Evolutionary conservation across 2,888 invertebrate species (phyloP).

Genomic region (Ganaspis brasiliensis): DNA sequence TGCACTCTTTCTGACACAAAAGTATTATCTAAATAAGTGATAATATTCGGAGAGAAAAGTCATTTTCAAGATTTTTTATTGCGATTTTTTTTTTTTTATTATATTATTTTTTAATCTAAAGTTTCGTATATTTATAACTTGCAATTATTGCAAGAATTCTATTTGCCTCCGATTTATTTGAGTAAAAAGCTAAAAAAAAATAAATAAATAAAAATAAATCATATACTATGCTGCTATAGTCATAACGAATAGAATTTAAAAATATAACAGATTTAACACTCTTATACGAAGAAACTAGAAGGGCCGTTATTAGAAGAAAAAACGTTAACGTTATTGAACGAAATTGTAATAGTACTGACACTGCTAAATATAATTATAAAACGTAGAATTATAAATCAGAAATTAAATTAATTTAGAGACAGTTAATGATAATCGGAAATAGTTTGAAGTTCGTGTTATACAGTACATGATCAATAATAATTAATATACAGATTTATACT

Average conservation of each 20-base stretch:
- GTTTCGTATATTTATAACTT: slow-evolving; percentile 18
- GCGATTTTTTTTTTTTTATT: slow-evolving; percentile 24
- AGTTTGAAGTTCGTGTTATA: slow-evolving; percentile 61
- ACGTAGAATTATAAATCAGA: slow-evolving; percentile 31
- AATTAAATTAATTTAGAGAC: slow-evolving; percentile 28
- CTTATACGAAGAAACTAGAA: slow-evolving; percentile 67
- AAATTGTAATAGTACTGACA: slow-evolving; percentile 66
- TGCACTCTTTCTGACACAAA: slow-evolving; percentile 38
- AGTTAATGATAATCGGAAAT: slow-evolving; percentile 38
- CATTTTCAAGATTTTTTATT: background rate
- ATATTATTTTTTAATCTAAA: slow-evolving; percentile 14
- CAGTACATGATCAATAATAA: slow-evolving; percentile 58
- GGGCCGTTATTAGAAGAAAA: slow-evolving; percentile 68
- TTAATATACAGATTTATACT: slow-evolving; percentile 66
- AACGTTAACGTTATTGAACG: slow-evolving; percentile 69
- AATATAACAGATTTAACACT: slow-evolving; percentile 63
- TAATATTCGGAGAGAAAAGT: slow-evolving; percentile 20
- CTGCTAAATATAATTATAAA: slow-evolving; percentile 29
- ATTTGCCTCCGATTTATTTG: slow-evolving; percentile 5
- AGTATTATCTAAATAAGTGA: slow-evolving; percentile 35
- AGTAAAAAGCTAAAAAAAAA: slow-evolving; percentile 42
- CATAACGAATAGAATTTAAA: slow-evolving; percentile 33
- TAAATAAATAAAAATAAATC: slow-evolving; percentile 63
- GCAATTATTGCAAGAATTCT: background rate
- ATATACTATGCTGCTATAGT: slow-evolving; percentile 62